These are phyloP conservation scores for Rattus rattus DNA, from an alignment of 2,113 vertebrate genomes.

Conservation along the genomic window DNA sequence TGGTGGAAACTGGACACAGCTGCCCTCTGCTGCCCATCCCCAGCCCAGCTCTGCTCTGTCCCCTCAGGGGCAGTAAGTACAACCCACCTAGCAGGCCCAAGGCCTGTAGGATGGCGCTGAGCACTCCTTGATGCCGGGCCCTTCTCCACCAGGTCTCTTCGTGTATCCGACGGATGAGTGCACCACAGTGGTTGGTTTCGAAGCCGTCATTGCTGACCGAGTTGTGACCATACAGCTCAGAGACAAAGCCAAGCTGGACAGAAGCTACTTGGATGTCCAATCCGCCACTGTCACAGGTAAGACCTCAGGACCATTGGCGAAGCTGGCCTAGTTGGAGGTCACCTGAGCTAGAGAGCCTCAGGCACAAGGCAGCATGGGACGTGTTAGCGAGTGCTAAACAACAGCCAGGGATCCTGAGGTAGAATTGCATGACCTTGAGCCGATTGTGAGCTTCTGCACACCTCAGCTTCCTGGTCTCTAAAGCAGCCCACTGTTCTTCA, in stretches of 20 bases:
- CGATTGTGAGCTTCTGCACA: background rate
- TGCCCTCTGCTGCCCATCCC: accelerated
- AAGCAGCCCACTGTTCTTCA: background rate
- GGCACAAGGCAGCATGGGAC: background rate
- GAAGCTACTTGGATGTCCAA: constrained; percentile 82
- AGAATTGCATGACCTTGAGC: background rate
- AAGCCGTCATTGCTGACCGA: constrained; percentile 91
- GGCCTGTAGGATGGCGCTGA: accelerated
- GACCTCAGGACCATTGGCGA: background rate
- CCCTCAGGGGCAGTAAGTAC: background rate
- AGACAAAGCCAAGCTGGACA: constrained; percentile 94
- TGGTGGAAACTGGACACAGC: background rate
- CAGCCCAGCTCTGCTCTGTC: background rate
- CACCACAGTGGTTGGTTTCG: constrained; percentile 93
- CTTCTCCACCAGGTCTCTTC: constrained; percentile 90
- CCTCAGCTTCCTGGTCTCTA: background rate
- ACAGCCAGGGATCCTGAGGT: background rate
- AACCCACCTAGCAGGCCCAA: accelerated
- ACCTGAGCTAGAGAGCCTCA: background rate
- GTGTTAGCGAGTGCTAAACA: background rate
- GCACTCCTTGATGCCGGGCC: background rate
- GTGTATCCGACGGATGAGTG: constrained; percentile 95
- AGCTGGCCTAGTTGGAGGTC: background rate
- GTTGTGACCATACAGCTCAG: constrained; percentile 95
- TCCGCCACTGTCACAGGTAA: constrained; percentile 87